A percentile compares a stretch with the other conserved stretches of the same genome.
Conservation (phyloP, 2,113 vertebrate genomes). For the Labrus mixtus region DNA sequence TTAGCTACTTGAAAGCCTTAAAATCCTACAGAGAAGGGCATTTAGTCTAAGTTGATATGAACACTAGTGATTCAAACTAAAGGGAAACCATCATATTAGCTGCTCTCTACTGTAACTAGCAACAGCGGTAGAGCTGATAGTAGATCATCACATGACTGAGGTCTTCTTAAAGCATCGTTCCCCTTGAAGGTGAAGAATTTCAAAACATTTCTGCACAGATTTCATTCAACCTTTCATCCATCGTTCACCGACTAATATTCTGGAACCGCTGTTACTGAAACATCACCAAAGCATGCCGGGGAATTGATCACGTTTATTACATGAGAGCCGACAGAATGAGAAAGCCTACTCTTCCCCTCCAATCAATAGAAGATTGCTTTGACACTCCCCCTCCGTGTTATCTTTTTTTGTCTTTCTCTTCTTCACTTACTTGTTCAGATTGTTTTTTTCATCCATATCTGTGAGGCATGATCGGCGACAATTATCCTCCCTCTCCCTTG, state of each 20-base stretch:
- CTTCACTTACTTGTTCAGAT: slow-evolving; percentile 15
- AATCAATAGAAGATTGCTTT: slow-evolving; percentile 16
- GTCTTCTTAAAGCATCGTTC: background rate
- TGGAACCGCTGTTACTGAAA: background rate
- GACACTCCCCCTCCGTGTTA: slow-evolving; percentile 3
- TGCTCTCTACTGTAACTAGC: too few relatives aligned
- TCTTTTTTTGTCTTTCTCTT: background rate
- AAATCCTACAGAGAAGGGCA: too few relatives aligned
- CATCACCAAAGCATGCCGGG: background rate
- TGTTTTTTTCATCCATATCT: slow-evolving; percentile 39
- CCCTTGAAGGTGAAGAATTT: background rate
- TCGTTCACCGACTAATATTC: background rate
- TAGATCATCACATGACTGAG: background rate
- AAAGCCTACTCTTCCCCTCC: background rate
- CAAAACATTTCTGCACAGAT: background rate
- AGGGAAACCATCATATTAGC: too few relatives aligned
- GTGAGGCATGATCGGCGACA: slow-evolving; percentile 44
- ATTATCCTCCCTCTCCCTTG: slow-evolving; percentile 16
- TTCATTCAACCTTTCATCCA: background rate
- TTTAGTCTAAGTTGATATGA: too few relatives aligned
- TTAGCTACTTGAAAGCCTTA: too few relatives aligned
- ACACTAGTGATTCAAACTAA: too few relatives aligned
- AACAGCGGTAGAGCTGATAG: too few relatives aligned
- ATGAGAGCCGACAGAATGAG: background rate
- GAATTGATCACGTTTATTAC: slow-evolving; percentile 12